Percentiles rank a stretch among this genome's conserved stretches.
Conservation (phyloP, 2,113 vertebrate genomes). For the Oenanthe oenanthe region DNA sequence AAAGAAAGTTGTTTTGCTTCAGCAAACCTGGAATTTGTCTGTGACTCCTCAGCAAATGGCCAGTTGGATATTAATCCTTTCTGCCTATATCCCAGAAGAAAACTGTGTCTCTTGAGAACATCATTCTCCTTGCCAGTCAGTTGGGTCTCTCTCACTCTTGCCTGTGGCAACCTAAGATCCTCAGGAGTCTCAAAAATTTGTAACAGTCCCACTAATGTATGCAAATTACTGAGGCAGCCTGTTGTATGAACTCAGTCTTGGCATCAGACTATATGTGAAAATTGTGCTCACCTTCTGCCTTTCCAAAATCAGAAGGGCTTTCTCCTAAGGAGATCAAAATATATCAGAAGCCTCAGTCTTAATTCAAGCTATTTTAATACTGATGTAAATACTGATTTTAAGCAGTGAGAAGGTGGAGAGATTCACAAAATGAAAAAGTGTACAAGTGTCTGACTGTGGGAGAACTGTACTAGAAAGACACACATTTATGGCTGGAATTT, state of each 20-base stretch:
- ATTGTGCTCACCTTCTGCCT: neutral
- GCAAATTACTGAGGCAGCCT: neutral
- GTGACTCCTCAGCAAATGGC: neutral
- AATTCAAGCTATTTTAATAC: neutral
- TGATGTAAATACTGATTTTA: neutral
- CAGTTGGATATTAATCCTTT: neutral
- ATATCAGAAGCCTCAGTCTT: neutral
- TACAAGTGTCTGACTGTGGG: neutral
- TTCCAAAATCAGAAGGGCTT: neutral
- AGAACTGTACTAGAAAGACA: neutral
- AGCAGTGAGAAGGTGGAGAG: neutral
- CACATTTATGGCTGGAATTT: neutral
- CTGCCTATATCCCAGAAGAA: neutral
- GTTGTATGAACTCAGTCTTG: neutral
- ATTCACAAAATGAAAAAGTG: neutral
- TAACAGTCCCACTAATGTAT: neutral
- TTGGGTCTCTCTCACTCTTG: neutral
- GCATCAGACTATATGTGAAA: neutral
- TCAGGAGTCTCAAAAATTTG: neutral
- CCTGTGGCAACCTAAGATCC: neutral
- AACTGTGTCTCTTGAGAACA: neutral
- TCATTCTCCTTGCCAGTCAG: neutral
- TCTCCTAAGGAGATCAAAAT: neutral
- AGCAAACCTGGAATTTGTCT: neutral
- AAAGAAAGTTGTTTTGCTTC: neutral